These are phyloP conservation scores for Erethizon dorsatum DNA, from an alignment of 2,797 vertebrate genomes.

Conservation along the genomic window DNA sequence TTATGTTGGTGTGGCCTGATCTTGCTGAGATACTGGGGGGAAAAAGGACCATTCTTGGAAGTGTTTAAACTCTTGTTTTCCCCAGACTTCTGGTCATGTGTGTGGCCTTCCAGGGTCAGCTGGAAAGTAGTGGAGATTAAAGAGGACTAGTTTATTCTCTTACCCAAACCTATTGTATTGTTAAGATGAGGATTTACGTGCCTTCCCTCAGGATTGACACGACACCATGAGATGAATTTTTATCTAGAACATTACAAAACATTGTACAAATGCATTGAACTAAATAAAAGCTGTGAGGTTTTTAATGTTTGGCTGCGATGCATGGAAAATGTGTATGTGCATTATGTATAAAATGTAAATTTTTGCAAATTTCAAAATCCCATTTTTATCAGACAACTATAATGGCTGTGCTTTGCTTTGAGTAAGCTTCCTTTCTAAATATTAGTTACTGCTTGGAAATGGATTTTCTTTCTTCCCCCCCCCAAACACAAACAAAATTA, in stretches of 20 bases:
- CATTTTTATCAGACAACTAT: conserved; percentile 59
- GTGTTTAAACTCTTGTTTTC: neutral
- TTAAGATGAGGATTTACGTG: conserved; percentile 70
- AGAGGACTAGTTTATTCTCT: conserved; percentile 64
- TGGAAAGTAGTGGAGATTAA: conserved; percentile 47
- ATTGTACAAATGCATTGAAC: neutral
- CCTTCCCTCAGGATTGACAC: conserved; percentile 61
- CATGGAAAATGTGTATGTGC: conserved; percentile 8
- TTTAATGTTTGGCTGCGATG: conserved; percentile 47
- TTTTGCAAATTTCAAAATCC: conserved; percentile 73
- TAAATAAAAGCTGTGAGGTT: conserved; percentile 53
- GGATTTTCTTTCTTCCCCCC: conserved; percentile 2
- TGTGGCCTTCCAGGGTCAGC: conserved; percentile 2
- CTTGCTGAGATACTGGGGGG: neutral
- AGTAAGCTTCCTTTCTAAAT: conserved; percentile 73
- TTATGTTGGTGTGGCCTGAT: neutral
- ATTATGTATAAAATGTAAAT: conserved; percentile 77
- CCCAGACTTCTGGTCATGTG: neutral
- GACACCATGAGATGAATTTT: conserved; percentile 53
- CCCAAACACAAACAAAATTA: conserved; percentile 52
- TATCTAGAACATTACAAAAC: conserved; percentile 62
- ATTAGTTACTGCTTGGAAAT: conserved; percentile 68
- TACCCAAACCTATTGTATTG: conserved; percentile 64
- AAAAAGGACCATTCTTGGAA: neutral
- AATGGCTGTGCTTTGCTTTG: conserved; percentile 67